These are phyloP conservation scores for Melangyna quadrimaculata DNA, from an alignment of 2,888 invertebrate species.

Conservation along the genomic window DNA sequence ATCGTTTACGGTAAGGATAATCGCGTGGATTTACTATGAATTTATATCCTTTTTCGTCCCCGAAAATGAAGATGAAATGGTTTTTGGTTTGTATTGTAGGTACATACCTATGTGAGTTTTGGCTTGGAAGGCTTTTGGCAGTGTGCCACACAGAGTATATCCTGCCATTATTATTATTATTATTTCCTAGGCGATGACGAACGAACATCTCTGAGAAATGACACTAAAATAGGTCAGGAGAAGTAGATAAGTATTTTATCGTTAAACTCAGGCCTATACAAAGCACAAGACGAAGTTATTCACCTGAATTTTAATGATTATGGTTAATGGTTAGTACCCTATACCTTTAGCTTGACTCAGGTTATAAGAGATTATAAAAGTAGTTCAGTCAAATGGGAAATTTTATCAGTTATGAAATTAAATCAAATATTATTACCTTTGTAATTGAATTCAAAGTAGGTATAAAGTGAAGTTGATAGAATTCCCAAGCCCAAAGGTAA, in stretches of 20 bases:
- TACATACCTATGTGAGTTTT: too few relatives aligned
- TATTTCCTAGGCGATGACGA: background rate
- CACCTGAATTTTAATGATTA: slow-evolving; percentile 36
- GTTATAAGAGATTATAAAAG: background rate
- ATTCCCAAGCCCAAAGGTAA: background rate
- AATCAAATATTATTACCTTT: background rate
- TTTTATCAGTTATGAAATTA: background rate
- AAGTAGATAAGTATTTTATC: slow-evolving; percentile 37
- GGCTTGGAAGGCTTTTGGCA: slow-evolving; percentile 25
- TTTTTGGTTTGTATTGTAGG: background rate
- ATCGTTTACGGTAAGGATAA: slow-evolving; percentile 53
- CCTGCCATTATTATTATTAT: background rate
- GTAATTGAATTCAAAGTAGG: background rate
- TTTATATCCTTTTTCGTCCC: slow-evolving; percentile 18
- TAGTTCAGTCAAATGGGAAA: background rate
- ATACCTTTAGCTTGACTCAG: background rate
- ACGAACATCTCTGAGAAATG: background rate
- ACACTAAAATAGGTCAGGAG: slow-evolving; percentile 47
- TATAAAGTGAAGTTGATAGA: background rate
- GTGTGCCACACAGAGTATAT: slow-evolving; percentile 33
- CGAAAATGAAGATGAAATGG: slow-evolving; percentile 22
- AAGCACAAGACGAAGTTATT: background rate
- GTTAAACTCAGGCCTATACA: background rate
- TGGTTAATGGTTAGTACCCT: background rate
- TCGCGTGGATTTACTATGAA: slow-evolving; percentile 46